Base-by-base conservation (phyloP, 2,888 invertebrate species). In the Catotricha subobsoleta region DNA sequence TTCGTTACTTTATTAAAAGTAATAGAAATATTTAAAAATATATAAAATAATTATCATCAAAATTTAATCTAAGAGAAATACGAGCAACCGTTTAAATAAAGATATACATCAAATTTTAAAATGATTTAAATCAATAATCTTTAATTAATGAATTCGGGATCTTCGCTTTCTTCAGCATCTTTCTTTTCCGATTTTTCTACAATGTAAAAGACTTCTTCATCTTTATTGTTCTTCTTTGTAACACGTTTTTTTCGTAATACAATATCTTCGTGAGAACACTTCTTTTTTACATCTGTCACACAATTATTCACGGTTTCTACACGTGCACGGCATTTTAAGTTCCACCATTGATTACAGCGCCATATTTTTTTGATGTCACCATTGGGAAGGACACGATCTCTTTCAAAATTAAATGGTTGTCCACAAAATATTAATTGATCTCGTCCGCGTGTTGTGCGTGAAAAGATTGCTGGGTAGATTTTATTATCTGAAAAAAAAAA, bases 271-370 rank as follows among this genome's bases (percentile, higher is more conserved):
- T 63, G 63, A 3, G 62, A 63, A 43, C 63, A 62, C 45, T 55
- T 60, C n/a, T 61, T 57, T 48, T 63, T 62, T 5, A 63, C 49
- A 2, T 61, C 60, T 36, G 59, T 54, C 3, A 63, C 59, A 7
- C 54, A 48, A 44, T 63, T 58, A 31, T 57, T 59, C 10, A 61
- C 55, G 8, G 62, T 62, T 31, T 54, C 62, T 2, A 62, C 62
- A n/a, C 63, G 53, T 1, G 62, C 60, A 7, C 63, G 57, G 45
- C 63, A 63, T 48, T 58, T 61, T 43, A 61, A 60, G 46, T 62
- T 62, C 63, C 63, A 63, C 63, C 63, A 63, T 46, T 63, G 62
- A 46, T 63, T 63, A 46, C 63, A 63, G 23, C 63, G 54, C 62
- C 62, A 63, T 41, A 58, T 59, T 41, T 59, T 60, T 42, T 61